These are phyloP conservation scores for Silurus lanzhouensis DNA, from an alignment of 2,797 vertebrate genomes.

Conservation along the genomic window DNA sequence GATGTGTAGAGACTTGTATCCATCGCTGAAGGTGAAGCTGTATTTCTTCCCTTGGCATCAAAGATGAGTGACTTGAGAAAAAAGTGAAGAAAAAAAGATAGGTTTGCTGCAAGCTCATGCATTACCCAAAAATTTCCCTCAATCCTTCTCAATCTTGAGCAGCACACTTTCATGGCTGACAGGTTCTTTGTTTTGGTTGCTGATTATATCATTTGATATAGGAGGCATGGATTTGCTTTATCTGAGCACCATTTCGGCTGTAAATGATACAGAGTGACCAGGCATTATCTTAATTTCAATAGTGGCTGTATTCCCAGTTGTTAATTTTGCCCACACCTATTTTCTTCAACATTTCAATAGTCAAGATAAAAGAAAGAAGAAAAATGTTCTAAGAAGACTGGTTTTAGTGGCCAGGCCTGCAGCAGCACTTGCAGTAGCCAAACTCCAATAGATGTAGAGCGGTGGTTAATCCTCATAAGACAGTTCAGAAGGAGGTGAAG, in stretches of 20 bases:
- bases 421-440: conserved; percentile 49
- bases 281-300: conserved; percentile 34
- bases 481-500: conserved; percentile 45
- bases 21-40: conserved; percentile 59
- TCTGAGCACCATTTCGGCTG: conserved; percentile 27
- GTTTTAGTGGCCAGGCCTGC: conserved; percentile 53
- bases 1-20: conserved; percentile 62
- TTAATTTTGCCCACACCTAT: conserved; percentile 12
- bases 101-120: conserved; percentile 45
- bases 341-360: conserved; percentile 26
- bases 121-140: conserved; percentile 39
- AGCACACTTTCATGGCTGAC: conserved; percentile 29
- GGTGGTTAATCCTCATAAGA: conserved; percentile 40
- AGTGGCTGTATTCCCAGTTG: conserved; percentile 13
- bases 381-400: conserved; percentile 56
- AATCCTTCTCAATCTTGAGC: conserved; percentile 38
- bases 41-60: conserved; percentile 60
- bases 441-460: conserved; percentile 19
- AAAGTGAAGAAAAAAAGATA: conserved; percentile 38
- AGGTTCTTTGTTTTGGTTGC: conserved; percentile 38
- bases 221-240: conserved; percentile 25
- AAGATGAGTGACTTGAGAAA: conserved; percentile 46
- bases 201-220: conserved; percentile 48
- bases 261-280: conserved; percentile 41
- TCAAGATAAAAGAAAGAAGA: conserved; percentile 44